Evolutionary conservation across 2,797 vertebrate species (phyloP).

Genomic region (Spea hammondii): DNA sequence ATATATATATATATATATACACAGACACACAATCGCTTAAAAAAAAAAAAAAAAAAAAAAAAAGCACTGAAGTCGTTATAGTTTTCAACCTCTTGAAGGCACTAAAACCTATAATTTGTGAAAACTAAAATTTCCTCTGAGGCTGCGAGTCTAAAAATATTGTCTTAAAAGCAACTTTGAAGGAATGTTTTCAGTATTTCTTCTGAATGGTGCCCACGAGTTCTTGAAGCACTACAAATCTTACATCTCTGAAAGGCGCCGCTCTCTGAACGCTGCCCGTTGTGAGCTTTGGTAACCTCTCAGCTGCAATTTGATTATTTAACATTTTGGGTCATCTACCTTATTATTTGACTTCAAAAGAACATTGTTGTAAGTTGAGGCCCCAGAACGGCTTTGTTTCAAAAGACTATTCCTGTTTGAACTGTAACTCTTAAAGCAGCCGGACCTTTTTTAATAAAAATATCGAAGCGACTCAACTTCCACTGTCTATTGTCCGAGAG

Average conservation of each 20-base stretch:
- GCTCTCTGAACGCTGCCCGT: constrained; percentile 9
- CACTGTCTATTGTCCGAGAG: constrained; percentile 18
- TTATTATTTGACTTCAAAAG: constrained; percentile 38
- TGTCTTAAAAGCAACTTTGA: constrained; percentile 8
- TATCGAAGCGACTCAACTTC: not conserved
- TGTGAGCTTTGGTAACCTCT: constrained; percentile 25
- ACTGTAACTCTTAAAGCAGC: constrained; percentile 12
- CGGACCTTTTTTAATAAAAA: constrained; percentile 3
- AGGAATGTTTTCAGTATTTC: constrained; percentile 38
- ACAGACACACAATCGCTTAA: no score
- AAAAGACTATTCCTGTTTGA: constrained; percentile 22
- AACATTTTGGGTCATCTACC: constrained; percentile 41
- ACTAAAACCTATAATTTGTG: no score
- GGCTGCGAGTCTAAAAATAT: not conserved
- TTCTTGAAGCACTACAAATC: constrained; percentile 2
- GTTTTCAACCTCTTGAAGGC: not conserved
- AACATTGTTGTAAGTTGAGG: constrained; percentile 25
- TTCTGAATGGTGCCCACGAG: constrained; percentile 8
- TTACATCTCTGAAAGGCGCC: constrained; percentile 32
- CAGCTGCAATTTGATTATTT: constrained; percentile 23
- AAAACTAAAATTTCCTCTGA: not conserved
- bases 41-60: no score
- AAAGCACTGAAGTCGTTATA: not conserved
- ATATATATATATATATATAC: no score
- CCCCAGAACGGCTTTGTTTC: not conserved